Conservation (phyloP, 1,140 invertebrate genomes). For the Laupala kohalensis region DNA sequence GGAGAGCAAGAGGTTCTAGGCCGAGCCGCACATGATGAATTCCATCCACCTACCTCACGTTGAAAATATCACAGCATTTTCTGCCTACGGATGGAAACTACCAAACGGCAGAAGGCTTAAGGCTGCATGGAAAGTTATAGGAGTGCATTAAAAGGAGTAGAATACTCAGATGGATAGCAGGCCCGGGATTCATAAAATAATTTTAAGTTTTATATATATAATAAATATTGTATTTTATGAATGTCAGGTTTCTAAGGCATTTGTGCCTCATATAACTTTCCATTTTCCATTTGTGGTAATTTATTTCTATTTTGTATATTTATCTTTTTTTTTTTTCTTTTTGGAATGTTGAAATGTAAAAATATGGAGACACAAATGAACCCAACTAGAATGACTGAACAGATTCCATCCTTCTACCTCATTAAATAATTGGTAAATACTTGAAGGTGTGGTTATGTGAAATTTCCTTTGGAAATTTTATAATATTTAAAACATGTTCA, state of each 20-base stretch:
- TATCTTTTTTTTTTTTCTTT: not conserved
- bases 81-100: not conserved
- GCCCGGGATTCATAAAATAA: not conserved
- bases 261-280: not conserved
- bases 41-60: constrained; percentile 14
- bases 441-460: not conserved
- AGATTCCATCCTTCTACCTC: constrained; percentile 15
- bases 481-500: not conserved
- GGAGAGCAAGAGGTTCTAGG: not conserved
- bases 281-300: not conserved
- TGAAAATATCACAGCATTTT: constrained; percentile 4
- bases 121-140: not conserved
- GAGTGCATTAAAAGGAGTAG: not conserved
- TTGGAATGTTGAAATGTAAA: constrained; percentile 4
- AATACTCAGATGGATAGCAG: not conserved
- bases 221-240: not conserved
- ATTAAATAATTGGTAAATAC: not conserved
- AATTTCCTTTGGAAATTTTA: not conserved
- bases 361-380: not conserved
- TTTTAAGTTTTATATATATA: not conserved
- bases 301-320: not conserved
- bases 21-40: constrained; percentile 6
- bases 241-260: not conserved
- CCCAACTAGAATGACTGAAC: constrained; percentile 8
- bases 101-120: not conserved